A percentile compares a stretch with the other conserved stretches of the same genome.
Conservation (phyloP, 1,140 invertebrate species). For the Atta colombica region DNA sequence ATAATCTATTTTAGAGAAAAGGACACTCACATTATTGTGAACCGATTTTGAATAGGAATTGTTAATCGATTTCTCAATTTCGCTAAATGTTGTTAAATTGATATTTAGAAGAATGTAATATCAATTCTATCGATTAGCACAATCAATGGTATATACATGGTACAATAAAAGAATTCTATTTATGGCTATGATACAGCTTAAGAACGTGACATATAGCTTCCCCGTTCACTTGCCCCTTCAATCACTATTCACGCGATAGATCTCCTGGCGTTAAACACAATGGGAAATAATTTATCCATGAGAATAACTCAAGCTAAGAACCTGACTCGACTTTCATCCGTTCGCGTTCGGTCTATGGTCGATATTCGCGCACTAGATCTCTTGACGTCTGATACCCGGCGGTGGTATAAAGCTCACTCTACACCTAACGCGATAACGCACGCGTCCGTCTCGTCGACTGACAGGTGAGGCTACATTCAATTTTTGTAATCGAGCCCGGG, state of each 20-base stretch:
- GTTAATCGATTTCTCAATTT: slow-evolving; percentile 20
- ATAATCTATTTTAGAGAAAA: slow-evolving; percentile 5
- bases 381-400: slow-evolving; percentile 47
- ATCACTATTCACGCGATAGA: slow-evolving; percentile 58
- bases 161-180: slow-evolving; percentile 27
- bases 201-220: slow-evolving; percentile 51
- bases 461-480: slow-evolving; percentile 78
- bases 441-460: slow-evolving; percentile 60
- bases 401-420: slow-evolving; percentile 66
- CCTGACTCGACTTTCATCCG: slow-evolving; percentile 44
- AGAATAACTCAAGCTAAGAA: slow-evolving; percentile 61
- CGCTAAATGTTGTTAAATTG: slow-evolving; percentile 16
- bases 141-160: slow-evolving; percentile 43
- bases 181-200: slow-evolving; percentile 25
- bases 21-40: neutral
- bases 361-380: slow-evolving; percentile 54
- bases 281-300: slow-evolving; percentile 62
- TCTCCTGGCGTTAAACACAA: slow-evolving; percentile 50
- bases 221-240: slow-evolving; percentile 51
- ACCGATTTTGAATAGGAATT: neutral
- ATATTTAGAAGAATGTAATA: slow-evolving; percentile 19
- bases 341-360: slow-evolving; percentile 23
- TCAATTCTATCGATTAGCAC: slow-evolving; percentile 17
- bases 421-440: slow-evolving; percentile 66
- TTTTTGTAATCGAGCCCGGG: slow-evolving; percentile 78